Conservation (phyloP, 2,888 invertebrate species). For the Cryptocephalus moraei region DNA sequence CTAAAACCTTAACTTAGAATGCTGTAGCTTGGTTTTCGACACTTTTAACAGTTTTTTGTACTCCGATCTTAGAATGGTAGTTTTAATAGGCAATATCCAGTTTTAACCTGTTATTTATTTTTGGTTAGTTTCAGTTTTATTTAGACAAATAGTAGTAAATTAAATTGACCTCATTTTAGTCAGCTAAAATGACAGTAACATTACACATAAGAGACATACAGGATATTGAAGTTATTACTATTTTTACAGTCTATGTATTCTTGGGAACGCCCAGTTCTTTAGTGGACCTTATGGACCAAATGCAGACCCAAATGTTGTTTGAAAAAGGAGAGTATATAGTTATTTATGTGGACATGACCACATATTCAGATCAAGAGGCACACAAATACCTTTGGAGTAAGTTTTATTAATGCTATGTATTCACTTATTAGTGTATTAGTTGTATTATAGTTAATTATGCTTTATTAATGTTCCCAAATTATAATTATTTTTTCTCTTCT, state of each 20-base stretch:
- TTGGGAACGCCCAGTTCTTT: constrained; percentile 78
- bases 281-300: constrained; percentile 82
- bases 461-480: not conserved
- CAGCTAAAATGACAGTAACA: no score
- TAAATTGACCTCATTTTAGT: no score
- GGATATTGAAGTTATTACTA: no score
- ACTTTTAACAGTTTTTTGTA: no score
- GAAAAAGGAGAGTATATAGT: constrained; percentile 91
- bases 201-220: no score
- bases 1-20: no score
- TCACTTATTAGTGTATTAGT: not conserved
- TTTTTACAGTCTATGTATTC: constrained; percentile 82
- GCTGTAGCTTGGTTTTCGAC: no score
- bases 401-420: constrained; percentile 21
- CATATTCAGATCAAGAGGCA: constrained; percentile 65
- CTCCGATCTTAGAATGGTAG: no score
- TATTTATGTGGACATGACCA: constrained; percentile 87
- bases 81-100: no score
- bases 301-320: constrained; percentile 81
- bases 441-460: not conserved
- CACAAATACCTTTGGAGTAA: constrained; percentile 69
- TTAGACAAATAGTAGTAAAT: no score
- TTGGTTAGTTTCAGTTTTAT: no score
- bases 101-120: no score
- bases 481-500: constrained; percentile 9